Base-by-base conservation (phyloP, 1,140 invertebrate genomes). In the Brachionus rotundiformis region DNA sequence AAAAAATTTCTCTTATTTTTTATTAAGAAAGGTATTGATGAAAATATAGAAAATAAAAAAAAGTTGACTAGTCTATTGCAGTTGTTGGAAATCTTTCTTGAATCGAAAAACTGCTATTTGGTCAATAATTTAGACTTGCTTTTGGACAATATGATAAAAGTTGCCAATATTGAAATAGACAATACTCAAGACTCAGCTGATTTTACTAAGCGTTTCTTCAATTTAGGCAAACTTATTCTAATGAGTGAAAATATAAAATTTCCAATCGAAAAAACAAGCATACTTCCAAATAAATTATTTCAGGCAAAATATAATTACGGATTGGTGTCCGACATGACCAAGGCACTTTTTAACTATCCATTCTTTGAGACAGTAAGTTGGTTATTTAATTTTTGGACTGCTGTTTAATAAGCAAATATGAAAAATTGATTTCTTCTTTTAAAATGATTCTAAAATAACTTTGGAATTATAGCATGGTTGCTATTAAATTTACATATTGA, bases 301-400 rank as follows among this genome's bases (percentile, higher is more conserved):
- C 19, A 27, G 47, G 76, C 59, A 82, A n/a, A 83, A 63, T 83
- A 29, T 36, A 36, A 59, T 29, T 63, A 81, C 27, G 47, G 82
- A 25, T 19, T 83, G 10, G 39, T 81, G 0, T 61, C 83, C 19
- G 36, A 82, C 19, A 83, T 83, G 25, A 82, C 81, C 4, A 75
- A 49, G 39, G 82, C 36, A 13, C 59, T 84, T 49, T 80, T 83
- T 11, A 36, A 79, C 44, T 83, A 83, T 65, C 16, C 25, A 63
- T 65, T 65, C 25, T 82, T 81, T 82, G 71, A 82, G 31, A 77
- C 63, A 59, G 10, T 61, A 59, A 54, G 73, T 81, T 73, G 25
- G 65, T 29, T n/a, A 68, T 10, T 41, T 4, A 41, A 41, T 41
- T 41, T 41, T 41, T 41, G n/a, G n/a, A n/a, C 1, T 41, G 49